Conservation (phyloP, 2,113 vertebrate species). For the Malurus elegans region DNA sequence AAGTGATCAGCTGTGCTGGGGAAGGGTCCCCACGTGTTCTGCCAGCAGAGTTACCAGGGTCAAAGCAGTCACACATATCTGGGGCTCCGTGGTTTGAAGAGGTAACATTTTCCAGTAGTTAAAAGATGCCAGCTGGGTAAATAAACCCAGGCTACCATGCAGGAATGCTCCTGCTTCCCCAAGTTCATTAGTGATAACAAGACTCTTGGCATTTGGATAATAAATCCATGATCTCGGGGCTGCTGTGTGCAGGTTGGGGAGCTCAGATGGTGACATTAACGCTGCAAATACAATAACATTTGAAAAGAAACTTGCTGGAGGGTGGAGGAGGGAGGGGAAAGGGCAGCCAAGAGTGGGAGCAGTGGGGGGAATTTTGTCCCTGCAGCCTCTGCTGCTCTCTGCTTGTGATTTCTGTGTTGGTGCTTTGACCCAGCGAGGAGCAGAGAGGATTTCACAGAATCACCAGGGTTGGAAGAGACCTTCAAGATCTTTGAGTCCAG, state of each 20-base stretch:
- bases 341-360: not conserved
- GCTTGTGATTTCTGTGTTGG: not conserved
- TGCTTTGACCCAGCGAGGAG: not conserved
- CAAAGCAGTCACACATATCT: not conserved
- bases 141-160: not conserved
- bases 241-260: not conserved
- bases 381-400: rapidly evolving
- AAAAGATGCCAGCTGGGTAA: not conserved
- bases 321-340: not conserved
- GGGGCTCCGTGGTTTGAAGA: not conserved
- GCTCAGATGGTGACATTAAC: constrained; percentile 1
- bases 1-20: not conserved
- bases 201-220: constrained; percentile 62
- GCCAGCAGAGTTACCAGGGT: not conserved
- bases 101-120: constrained; percentile 27
- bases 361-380: not conserved
- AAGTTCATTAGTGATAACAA: constrained; percentile 48
- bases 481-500: too few relatives aligned
- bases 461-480: too few relatives aligned
- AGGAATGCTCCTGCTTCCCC: not conserved
- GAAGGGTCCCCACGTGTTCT: not conserved
- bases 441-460: too few relatives aligned
- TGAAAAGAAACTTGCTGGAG: not conserved
- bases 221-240: not conserved
- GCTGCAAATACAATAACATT: not conserved